phyloP scores from a whole-genome alignment of 2,888 invertebrate genomes.

The Spisula solida region DNA sequence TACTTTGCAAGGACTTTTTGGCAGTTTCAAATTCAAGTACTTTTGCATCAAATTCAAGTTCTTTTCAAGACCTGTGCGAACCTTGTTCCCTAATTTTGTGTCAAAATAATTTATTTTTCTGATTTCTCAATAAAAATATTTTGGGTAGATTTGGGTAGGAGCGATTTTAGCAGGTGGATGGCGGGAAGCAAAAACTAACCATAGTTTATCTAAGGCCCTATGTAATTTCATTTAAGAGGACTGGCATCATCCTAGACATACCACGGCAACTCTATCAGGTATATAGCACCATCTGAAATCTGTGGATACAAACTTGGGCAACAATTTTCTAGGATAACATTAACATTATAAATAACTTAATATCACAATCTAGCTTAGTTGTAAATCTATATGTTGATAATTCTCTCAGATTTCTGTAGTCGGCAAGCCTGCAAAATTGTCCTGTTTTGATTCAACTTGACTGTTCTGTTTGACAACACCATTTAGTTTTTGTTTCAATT shows the following conservation, averaged over 20 bases:
- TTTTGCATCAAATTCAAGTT: too few species aligned
- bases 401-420: constrained; percentile 67
- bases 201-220: too few species aligned
- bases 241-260: neutral
- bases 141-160: too few species aligned
- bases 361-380: constrained; percentile 45
- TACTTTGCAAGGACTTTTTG: too few species aligned
- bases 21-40: too few species aligned
- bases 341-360: constrained; percentile 21
- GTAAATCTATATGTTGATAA: neutral
- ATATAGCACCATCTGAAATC: constrained; percentile 22
- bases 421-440: constrained; percentile 65
- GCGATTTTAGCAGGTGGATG: too few species aligned
- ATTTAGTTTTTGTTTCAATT: constrained; percentile 37
- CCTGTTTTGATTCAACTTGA: constrained; percentile 44
- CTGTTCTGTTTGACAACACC: constrained; percentile 43
- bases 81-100: too few species aligned
- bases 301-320: neutral
- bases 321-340: neutral
- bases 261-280: constrained; percentile 6
- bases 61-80: too few species aligned
- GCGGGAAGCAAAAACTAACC: too few species aligned
- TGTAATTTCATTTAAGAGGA: neutral
- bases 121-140: too few species aligned
- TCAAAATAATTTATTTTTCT: too few species aligned